Percentiles rank a stretch among this genome's conserved stretches.
These are phyloP conservation scores for Oxygymnocypris stewartii DNA, from an alignment of 2,113 vertebrate species.

Conservation along the genomic window DNA sequence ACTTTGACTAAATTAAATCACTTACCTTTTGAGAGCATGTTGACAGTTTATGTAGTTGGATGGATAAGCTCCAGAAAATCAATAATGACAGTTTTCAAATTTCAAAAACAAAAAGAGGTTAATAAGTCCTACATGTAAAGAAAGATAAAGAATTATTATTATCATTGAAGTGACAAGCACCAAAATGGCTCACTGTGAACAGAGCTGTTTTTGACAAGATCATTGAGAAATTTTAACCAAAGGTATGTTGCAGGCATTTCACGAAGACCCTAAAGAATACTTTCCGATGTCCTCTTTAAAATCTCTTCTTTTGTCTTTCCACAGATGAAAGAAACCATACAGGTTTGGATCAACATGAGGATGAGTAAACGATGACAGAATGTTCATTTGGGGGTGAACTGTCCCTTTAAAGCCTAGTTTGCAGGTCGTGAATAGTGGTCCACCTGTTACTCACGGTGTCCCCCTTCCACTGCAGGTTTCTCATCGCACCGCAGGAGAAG, in stretches of 20 bases:
- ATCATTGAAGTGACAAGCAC: not conserved
- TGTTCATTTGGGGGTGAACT: not conserved
- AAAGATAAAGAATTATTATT: not conserved
- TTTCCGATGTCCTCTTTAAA: too few relatives aligned
- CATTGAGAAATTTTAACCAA: too few relatives aligned
- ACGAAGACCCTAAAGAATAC: too few relatives aligned
- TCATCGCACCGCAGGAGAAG: constrained; percentile 39
- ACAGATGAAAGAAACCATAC: not conserved
- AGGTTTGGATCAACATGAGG: not conserved
- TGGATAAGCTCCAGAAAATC: too few relatives aligned
- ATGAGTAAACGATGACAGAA: not conserved
- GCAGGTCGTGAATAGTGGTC: not conserved
- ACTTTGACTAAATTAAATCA: not conserved
- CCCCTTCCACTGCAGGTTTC: constrained; percentile 34
- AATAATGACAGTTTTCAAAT: too few relatives aligned
- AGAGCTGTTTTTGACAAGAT: not conserved
- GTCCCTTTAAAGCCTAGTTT: not conserved
- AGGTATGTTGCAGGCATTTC: too few relatives aligned
- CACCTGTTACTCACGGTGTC: constrained; percentile 27
- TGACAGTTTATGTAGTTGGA: too few relatives aligned
- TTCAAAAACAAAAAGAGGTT: too few relatives aligned
- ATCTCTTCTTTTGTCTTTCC: too few relatives aligned
- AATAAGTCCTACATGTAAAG: too few relatives aligned
- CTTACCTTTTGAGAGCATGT: too few relatives aligned
- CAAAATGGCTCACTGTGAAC: not conserved